Percentiles rank a stretch among this genome's conserved stretches.
Evolutionary conservation across 1,140 invertebrate species (phyloP).

Genomic region (Mizuhopecten yessoensis): DNA sequence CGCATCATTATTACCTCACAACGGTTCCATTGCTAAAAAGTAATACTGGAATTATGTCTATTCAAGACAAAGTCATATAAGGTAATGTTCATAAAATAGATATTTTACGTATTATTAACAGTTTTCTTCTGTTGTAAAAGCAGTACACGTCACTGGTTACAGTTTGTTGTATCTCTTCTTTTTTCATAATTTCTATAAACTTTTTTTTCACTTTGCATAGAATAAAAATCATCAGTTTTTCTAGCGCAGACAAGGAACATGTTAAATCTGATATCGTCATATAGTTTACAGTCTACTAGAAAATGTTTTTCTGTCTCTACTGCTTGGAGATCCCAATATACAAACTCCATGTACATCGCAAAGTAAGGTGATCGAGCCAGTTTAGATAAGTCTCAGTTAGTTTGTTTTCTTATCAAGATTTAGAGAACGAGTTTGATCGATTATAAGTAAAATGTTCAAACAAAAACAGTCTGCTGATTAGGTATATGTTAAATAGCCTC

Average conservation of each 20-base stretch:
- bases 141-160: background rate
- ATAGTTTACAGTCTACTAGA: conserved; percentile 46
- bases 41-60: too few relatives aligned
- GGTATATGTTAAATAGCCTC: too few relatives aligned
- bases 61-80: too few relatives aligned
- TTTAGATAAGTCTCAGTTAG: too few relatives aligned
- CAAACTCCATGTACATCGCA: too few relatives aligned
- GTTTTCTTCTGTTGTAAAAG: conserved; percentile 47
- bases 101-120: background rate
- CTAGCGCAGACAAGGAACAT: background rate
- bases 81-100: background rate
- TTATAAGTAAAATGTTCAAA: too few relatives aligned
- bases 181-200: conserved; percentile 44
- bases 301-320: conserved; percentile 37
- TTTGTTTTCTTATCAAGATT: too few relatives aligned
- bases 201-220: background rate
- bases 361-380: too few relatives aligned
- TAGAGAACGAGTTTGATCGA: too few relatives aligned
- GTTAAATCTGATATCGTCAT: conserved; percentile 32
- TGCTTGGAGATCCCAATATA: background rate
- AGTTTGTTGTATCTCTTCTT: conserved; percentile 19
- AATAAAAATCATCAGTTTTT: conserved; percentile 28
- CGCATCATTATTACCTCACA: too few relatives aligned
- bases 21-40: too few relatives aligned
- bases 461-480: too few relatives aligned